Conservation (phyloP, 2,797 vertebrate species). For the Bradypodion ventrale region DNA sequence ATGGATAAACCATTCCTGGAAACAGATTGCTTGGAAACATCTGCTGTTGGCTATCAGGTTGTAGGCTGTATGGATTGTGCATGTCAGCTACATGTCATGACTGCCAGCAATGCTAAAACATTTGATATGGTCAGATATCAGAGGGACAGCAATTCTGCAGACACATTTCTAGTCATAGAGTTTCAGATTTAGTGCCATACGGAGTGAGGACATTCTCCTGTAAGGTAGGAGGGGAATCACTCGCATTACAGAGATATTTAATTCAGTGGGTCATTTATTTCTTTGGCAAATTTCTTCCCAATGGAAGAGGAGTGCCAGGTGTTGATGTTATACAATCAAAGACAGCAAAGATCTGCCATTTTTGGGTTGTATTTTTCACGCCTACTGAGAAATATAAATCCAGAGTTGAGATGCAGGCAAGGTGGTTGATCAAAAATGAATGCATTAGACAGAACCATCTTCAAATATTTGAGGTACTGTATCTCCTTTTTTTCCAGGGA, state of each 20-base stretch:
- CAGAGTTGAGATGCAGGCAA: neutral
- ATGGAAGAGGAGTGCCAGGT: neutral
- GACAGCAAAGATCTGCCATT: constrained; percentile 14
- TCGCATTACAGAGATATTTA: constrained; percentile 25
- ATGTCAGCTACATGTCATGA: constrained; percentile 8
- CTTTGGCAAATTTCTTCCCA: constrained; percentile 1
- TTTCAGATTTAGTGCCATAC: constrained; percentile 33
- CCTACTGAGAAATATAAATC: constrained; percentile 24
- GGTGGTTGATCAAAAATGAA: neutral
- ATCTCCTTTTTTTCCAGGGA: neutral
- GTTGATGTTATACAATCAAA: constrained; percentile 32
- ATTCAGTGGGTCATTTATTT: constrained; percentile 40
- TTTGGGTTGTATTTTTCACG: neutral
- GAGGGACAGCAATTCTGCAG: constrained; percentile 32
- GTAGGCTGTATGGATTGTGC: neutral
- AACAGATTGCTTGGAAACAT: neutral
- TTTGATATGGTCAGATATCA: constrained; percentile 28
- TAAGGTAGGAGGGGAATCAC: neutral
- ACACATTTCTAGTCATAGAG: constrained; percentile 29
- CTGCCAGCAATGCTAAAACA: constrained; percentile 18
- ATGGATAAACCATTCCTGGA: neutral
- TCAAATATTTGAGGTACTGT: neutral
- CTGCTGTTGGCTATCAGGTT: constrained; percentile 53
- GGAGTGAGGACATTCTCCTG: neutral
- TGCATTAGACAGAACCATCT: neutral